Conservation (phyloP, 2,797 vertebrate genomes). For the Acanthurus leucopareius region DNA sequence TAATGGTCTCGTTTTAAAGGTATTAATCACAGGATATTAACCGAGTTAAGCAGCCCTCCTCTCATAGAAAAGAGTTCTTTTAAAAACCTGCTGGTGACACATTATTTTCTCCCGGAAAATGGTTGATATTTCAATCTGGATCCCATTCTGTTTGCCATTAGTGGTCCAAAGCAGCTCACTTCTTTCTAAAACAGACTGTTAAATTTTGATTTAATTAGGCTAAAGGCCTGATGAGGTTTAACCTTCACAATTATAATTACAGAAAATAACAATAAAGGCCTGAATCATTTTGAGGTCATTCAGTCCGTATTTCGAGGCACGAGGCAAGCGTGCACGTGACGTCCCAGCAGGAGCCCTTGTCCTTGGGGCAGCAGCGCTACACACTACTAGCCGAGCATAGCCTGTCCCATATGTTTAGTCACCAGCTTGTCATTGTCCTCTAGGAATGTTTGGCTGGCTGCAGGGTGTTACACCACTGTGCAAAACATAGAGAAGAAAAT, state of each 20-base stretch:
- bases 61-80: background rate
- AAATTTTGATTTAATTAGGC: background rate
- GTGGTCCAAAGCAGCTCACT: background rate
- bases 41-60: background rate
- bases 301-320: conserved; percentile 36
- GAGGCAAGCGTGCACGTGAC: conserved; percentile 36
- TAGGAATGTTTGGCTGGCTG: conserved; percentile 43
- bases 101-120: background rate
- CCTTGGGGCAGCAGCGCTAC: conserved; percentile 54
- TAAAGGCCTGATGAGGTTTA: background rate
- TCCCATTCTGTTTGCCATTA: background rate
- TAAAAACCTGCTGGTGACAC: background rate
- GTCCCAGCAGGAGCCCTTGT: conserved; percentile 59
- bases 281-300: conserved; percentile 46
- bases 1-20: background rate
- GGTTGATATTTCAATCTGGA: background rate
- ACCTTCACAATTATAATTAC: conserved; percentile 8
- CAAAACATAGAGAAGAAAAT: conserved; percentile 22
- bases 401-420: conserved; percentile 71
- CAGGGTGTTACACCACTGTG: conserved; percentile 24
- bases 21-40: background rate
- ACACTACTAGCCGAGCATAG: conserved; percentile 53
- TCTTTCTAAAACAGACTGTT: background rate
- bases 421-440: conserved; percentile 62
- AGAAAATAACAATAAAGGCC: conserved; percentile 10